Evolutionary conservation across 2,888 invertebrate genomes (phyloP), one percentile per base, ranked within the genome.

Genomic region (Theretra japonica): DNA sequence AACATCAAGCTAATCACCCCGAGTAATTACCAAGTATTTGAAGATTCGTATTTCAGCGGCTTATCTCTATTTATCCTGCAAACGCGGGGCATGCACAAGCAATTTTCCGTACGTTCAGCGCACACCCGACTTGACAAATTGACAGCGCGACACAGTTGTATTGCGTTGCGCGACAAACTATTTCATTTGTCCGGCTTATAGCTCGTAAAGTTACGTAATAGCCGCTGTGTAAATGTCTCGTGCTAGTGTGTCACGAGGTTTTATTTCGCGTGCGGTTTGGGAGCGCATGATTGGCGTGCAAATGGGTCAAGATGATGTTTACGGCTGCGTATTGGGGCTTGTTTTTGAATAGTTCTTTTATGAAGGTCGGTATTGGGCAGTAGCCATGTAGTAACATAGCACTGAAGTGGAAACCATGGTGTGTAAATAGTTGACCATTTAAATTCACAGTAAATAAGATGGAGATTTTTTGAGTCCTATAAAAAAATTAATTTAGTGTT

Each of bases 121-220:
- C 78, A 80, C 82, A 83, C 80, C 82, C 85, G 81, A 82, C 82
- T 82, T 86, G 86, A 86, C 84, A 86, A 86, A 87, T 87, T 82
- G 83, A 83, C 84, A 79, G 82, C 78, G 78, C 80, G 78, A 81
- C 79, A 79, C 75, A 79, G 76, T 77, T 74, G 78, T 81, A 81
- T 83, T 81, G 81, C 82, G 76, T 75, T 75, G 82, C 77, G 79
- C 80, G 79, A 82, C 84, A 82, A 86, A 87, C 87, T 87, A 87
- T 87, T 87, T 86, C 86, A 87, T 87, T 87, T 86, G 86, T 87
- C 86, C 86, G 83, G 84, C 84, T 86, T 87, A 87, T 85, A 83
- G 86, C 80, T 82, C 83, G 86, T 48, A 65, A 84, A 84, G 76
- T 81, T 79, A 77, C 78, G 79, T 82, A 83, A 83, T 83, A 80